Conservation (phyloP, 2,888 invertebrate genomes). For the Metacarcinus magister region DNA sequence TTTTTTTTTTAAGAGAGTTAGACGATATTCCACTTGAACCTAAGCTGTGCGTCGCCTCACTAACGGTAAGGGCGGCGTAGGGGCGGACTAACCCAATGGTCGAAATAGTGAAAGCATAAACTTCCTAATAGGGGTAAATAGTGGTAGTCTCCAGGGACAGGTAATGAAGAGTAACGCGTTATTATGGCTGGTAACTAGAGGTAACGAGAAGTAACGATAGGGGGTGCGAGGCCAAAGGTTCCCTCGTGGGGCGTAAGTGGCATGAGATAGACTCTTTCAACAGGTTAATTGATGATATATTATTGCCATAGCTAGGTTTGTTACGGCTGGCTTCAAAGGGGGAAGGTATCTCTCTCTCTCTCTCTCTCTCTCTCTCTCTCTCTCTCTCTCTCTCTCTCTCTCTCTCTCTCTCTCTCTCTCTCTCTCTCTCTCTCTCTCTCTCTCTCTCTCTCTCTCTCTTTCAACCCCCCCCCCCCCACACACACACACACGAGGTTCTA, state of each 20-base stretch:
- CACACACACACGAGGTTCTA: background rate
- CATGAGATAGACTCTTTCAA: background rate
- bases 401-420: constrained; percentile 26
- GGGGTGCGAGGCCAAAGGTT: background rate
- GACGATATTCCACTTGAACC: too few relatives aligned
- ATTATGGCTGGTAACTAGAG: background rate
- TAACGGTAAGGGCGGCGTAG: background rate
- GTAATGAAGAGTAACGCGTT: constrained; percentile 30
- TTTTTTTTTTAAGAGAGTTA: too few relatives aligned
- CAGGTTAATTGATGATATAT: background rate
- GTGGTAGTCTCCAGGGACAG: background rate
- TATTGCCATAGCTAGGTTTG: background rate
- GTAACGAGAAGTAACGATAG: background rate
- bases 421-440: background rate
- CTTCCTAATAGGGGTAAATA: background rate
- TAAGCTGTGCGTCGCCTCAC: too few relatives aligned
- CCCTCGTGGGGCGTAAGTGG: background rate
- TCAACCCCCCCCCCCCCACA: background rate
- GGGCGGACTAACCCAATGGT: background rate
- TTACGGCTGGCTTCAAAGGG: background rate
- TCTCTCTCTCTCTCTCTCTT: background rate
- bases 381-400: constrained; percentile 1
- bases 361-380: background rate
- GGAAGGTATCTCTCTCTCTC: background rate
- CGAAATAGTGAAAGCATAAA: background rate